Evolutionary conservation across 2,113 vertebrate species (phyloP).

Genomic region (Alethe diademata): DNA sequence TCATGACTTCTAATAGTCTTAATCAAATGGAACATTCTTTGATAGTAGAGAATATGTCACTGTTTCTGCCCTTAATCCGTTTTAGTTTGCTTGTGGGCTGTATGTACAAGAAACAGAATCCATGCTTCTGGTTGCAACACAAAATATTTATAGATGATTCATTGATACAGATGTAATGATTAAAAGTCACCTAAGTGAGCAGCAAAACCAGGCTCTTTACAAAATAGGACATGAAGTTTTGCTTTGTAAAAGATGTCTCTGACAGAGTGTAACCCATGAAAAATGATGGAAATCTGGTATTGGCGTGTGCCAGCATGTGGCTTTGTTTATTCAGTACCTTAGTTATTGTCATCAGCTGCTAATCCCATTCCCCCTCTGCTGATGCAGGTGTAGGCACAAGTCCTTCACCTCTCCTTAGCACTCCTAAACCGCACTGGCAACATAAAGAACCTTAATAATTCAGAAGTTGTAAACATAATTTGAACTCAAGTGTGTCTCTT

Average conservation of each 20-base stretch:
- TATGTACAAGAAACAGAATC: not conserved
- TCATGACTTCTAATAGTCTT: not conserved
- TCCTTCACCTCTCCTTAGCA: not conserved
- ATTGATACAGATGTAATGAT: not conserved
- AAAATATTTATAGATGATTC: not conserved
- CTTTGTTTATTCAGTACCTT: not conserved
- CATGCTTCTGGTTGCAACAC: not conserved
- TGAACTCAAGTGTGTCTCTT: not conserved
- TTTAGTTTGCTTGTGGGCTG: not conserved
- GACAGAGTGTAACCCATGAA: not conserved
- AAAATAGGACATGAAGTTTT: not conserved
- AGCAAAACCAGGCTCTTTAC: not conserved
- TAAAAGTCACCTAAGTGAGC: not conserved
- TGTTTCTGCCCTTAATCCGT: not conserved
- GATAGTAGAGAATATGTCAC: not conserved
- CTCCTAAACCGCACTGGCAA: not conserved
- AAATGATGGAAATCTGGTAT: not conserved
- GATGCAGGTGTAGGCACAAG: not conserved
- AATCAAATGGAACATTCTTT: not conserved
- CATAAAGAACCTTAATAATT: not conserved
- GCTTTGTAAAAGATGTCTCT: not conserved
- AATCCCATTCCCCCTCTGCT: not conserved
- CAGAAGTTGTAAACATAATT: not conserved
- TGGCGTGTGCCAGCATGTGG: not conserved
- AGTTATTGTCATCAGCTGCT: not conserved